Evolutionary conservation across 2,888 invertebrate species (phyloP), one percentile per base, ranked within the genome.

Genomic region (Sialis fuliginosa): DNA sequence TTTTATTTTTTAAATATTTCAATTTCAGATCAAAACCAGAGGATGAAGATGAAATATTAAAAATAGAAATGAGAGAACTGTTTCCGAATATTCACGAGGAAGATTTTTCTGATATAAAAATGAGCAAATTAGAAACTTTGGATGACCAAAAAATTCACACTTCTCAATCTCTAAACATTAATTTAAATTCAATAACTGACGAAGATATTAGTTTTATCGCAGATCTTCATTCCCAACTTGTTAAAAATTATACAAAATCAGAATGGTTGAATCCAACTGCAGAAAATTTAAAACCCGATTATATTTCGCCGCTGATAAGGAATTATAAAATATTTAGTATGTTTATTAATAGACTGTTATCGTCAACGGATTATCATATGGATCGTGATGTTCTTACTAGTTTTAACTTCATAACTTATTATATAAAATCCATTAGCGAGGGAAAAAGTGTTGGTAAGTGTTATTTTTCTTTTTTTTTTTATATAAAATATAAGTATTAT

Each of bases 1-100:
- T 22, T 22, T 22, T 22, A 22, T 22, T 22, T 22, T 47, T 30
- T 30, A 42, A 22, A 3, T 42, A 22, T 44, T n/a, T n/a, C 6
- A n/a, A 6, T 45, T 43, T 39, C 9, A 39, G 32, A 12, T 12
- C 33, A 33, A 35, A 39, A 33, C 9, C 22, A 22, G 72, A 74
- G 13, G 71, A 79, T 13, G 86, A 86, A 56, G 82, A 83, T 51
- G 73, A 79, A 12, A 68, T 75, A 49, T 74, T 76, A 1, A 61
- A 70, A 12, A 64, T 71, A 47, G 82, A 85, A 64, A 74, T 86
- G 48, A 67, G 71, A 51, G 69, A 75, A 57, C 67, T 82, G 58
- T 87, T 87, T 57, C 84, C 84, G 0, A 79, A 76, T 0, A 73
- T 72, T 53, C 68, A 77, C 0, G 77, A 79, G 5, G 61, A 67